Conservation (phyloP, 2,888 invertebrate species). For the Tiliacea aurago region DNA sequence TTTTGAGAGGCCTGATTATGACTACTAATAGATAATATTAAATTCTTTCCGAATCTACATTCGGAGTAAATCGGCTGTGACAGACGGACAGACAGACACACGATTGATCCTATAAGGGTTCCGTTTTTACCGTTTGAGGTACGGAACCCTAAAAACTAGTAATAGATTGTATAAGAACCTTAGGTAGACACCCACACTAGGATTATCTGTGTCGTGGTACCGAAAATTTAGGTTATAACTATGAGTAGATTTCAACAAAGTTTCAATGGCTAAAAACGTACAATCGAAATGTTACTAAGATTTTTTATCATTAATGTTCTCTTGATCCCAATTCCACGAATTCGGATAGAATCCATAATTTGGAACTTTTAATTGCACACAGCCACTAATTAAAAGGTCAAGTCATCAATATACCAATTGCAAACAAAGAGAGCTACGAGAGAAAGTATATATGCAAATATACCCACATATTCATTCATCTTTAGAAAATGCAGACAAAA, state of each 20-base stretch:
- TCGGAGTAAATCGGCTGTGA: too few species aligned
- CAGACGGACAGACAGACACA: too few species aligned
- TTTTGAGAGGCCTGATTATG: too few species aligned
- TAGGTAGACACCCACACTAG: background rate
- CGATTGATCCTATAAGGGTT: too few species aligned
- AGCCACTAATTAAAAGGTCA: background rate
- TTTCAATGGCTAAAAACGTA: background rate
- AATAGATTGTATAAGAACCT: background rate
- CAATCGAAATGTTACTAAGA: background rate
- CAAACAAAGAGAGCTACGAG: background rate
- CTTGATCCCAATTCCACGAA: background rate
- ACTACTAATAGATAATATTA: too few species aligned
- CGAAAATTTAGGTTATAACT: background rate
- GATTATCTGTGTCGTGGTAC: background rate
- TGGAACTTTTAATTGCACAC: background rate
- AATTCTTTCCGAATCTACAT: too few species aligned
- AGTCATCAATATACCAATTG: background rate
- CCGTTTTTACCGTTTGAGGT: too few species aligned
- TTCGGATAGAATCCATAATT: background rate
- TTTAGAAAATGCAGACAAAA: slow-evolving; percentile 11
- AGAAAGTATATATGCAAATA: background rate
- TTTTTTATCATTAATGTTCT: background rate
- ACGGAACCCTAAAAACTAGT: too few species aligned
- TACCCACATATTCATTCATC: slow-evolving; percentile 5
- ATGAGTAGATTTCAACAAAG: background rate